Evolutionary conservation across 2,888 invertebrate genomes (phyloP), one percentile per base, ranked within the genome.

Genomic region (Deilephila elpenor): DNA sequence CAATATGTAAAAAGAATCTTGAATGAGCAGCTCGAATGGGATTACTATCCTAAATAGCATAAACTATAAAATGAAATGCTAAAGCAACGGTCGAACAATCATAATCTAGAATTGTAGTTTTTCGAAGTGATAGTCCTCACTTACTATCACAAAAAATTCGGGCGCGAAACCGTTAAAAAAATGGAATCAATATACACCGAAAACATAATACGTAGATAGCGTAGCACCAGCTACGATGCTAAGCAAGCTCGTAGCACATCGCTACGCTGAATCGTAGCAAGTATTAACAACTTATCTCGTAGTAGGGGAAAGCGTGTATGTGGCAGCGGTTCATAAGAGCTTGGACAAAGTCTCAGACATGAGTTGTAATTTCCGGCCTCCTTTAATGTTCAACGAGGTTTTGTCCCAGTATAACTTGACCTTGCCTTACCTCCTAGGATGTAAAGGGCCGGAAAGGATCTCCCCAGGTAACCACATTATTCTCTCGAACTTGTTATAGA

Each of bases 351-450:
- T 79, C 78, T 78, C 70, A 74, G 80, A 79, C 80, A 79, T 76
- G 78, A 79, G 82, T 80, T 77, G 84, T 83, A 83, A 86, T 86
- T 84, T 86, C 84, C 87, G 83, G 78, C 79, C 76, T 74, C 76
- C 74, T 77, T 80, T 82, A 84, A 84, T 80, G 79, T 75, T 82
- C 82, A 86, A 85, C 80, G 84, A 82, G 83, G n/a, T 67, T 59
- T 73, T 73, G 64, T 59, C n/a, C 29, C 29, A 71, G 29, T 60
- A 56, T 70, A 71, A 71, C 29, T 61, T 51, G 61, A 25, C 44
- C 61, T 56, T 53, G 44, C 61, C 64, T 56, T 19, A 29, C 8
- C 32, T 51, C 53, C 17, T 17, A 11, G 32, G 34, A n/a, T 4
- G 59, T 32, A 59, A 71, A 71, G 20, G 59, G 19, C 19, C 6